Evolutionary conservation across 2,797 vertebrate genomes (phyloP), one percentile per base, ranked within the genome.

Genomic region (Chrosomus eos): DNA sequence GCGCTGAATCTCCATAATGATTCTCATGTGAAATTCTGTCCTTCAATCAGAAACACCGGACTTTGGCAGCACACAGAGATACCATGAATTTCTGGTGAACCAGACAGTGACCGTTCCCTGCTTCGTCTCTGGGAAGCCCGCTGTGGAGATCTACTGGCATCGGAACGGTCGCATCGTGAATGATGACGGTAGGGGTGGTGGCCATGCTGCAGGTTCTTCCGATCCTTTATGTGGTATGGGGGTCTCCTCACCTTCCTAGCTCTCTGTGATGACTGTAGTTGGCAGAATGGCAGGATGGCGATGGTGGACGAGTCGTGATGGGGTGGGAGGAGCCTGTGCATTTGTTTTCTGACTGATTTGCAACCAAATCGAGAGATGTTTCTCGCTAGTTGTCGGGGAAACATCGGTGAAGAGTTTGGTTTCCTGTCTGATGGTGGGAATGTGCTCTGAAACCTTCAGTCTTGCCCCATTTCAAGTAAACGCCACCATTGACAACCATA

Each of bases 31-130:
- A 18, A 38, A 66, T 48, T 82, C 23, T 6, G 66, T 85, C 82
- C 64, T 26, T 78, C 85, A 94, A 91, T 80, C 85, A 96, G 95
- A 93, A 79, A 89, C 79, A 31, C 93, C 87, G 8, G 91, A 87
- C 1, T 95, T 96, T 86, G 88, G 71, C n/a, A n/a, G 6, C 14
- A 95, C 90, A 16, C 5, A 10, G 7, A 72, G 3, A 21, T 93
- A 93, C 85, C 93, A 95, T 82, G 95, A 95, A 89, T 95, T 96
- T 89, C 87, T 95, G 85, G 89, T 91, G 53, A 95, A 93, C 16
- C 85, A 82, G 55, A 28, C 88, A 0, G 94, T 55, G 11, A 1
- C 58, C 4, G 75, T 95, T 38, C 92, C 94, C 1, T 96, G 95
- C 23, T 0, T 36, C 36, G 95, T 86, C 66, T 89, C 86, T 0